These are phyloP conservation scores for Galleria mellonella DNA, from an alignment of 1,140 invertebrate genomes.

Conservation along the genomic window DNA sequence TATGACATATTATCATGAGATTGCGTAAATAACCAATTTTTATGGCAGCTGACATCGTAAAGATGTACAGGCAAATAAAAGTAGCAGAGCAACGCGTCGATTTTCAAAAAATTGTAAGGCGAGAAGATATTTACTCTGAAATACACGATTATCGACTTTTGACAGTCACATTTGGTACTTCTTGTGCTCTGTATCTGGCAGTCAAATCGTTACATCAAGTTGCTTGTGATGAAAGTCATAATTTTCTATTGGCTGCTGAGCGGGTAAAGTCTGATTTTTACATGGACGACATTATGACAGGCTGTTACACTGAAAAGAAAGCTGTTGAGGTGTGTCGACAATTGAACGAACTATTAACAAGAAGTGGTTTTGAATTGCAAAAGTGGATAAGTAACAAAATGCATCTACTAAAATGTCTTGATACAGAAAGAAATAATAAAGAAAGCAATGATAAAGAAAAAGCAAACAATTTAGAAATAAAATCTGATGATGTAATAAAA, in stretches of 20 bases:
- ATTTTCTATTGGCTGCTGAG: conserved; percentile 12
- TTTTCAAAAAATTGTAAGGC: conserved; percentile 44
- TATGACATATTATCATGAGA: conserved; percentile 43
- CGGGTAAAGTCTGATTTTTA: conserved; percentile 28
- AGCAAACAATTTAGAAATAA: conserved; percentile 2
- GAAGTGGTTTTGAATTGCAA: conserved; percentile 19
- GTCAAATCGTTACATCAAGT: conserved; percentile 32
- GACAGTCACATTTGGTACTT: conserved; percentile 38
- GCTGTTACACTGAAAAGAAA: conserved; percentile 23
- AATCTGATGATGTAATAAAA: conserved; percentile 13
- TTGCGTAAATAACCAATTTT: conserved; percentile 41
- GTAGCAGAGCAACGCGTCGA: conserved; percentile 24
- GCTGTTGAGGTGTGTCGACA: conserved; percentile 4
- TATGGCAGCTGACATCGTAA: conserved; percentile 48
- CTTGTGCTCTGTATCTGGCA: conserved; percentile 28
- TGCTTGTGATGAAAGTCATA: conserved; percentile 24
- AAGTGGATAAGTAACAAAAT: conserved; percentile 23
- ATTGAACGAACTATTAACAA: conserved; percentile 9
- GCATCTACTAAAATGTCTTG: not conserved
- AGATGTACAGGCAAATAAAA: conserved; percentile 49
- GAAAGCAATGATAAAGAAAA: not conserved
- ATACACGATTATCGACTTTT: conserved; percentile 15
- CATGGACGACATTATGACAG: conserved; percentile 34
- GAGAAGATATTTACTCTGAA: conserved; percentile 5
- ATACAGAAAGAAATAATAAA: not conserved